phyloP scores from a whole-genome alignment of 2,797 vertebrate genomes.

The Benthosema pterotum region DNA sequence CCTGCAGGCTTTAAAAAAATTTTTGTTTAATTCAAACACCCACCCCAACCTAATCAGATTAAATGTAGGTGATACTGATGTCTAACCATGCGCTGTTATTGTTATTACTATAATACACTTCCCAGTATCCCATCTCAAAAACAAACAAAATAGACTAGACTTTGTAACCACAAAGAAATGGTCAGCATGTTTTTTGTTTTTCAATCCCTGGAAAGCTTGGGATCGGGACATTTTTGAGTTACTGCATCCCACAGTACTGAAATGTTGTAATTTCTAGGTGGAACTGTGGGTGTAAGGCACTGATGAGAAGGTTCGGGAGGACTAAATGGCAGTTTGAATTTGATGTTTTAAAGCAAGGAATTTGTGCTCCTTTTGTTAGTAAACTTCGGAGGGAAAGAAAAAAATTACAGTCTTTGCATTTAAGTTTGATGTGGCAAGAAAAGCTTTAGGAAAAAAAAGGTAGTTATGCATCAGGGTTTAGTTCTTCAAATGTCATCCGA shows the following conservation, averaged over 20 bases:
- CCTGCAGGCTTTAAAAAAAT: too few relatives aligned
- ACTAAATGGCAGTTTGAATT: conserved; percentile 47
- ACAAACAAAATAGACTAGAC: too few relatives aligned
- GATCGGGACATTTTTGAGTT: conserved; percentile 39
- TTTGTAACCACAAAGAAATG: not conserved
- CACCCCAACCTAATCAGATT: too few relatives aligned
- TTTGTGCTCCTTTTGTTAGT: conserved; percentile 61
- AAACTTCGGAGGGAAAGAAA: conserved; percentile 52
- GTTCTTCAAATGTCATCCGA: not conserved
- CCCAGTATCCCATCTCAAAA: not conserved
- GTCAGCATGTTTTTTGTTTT: not conserved
- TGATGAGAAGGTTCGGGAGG: conserved; percentile 42
- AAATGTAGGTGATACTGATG: too few relatives aligned
- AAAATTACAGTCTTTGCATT: conserved; percentile 24
- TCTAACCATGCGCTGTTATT: too few relatives aligned
- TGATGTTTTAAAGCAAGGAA: conserved; percentile 50
- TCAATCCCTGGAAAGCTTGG: conserved; percentile 66
- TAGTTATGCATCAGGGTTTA: conserved; percentile 30
- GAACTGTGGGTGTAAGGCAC: conserved; percentile 35
- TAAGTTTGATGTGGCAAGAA: conserved; percentile 40
- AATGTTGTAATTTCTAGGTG: conserved; percentile 68
- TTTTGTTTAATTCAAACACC: too few relatives aligned
- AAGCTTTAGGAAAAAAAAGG: conserved; percentile 28
- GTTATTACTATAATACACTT: not conserved
- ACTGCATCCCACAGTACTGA: conserved; percentile 49